Evolutionary conservation across 2,888 invertebrate species (phyloP), one percentile per base, ranked within the genome.

Genomic region (Incurvaria masculella): DNA sequence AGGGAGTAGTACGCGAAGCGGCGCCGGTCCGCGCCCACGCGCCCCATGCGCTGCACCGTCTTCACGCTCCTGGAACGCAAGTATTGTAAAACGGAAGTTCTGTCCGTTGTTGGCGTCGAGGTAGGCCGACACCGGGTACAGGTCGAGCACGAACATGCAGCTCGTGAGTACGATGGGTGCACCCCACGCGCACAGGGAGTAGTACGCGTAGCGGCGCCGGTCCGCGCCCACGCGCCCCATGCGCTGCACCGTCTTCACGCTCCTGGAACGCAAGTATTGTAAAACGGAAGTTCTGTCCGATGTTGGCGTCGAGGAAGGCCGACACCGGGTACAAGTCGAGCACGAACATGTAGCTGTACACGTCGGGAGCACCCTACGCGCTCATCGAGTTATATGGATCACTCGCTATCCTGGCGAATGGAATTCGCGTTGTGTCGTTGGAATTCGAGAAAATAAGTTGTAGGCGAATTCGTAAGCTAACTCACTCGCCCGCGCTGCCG

Each of bases 151-250:
- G 46, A 81, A 76, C 49, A 83, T 82, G 6, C 79, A 61, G 10
- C 70, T 54, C 0, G 86, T 84, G 38, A 89, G 62, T 1, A 80
- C 27, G 2, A 82, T 59, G 0, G 89, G 81, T 10, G 84, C 57
- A 3, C 85, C 83, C 89, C 89, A 91, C 1, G 88, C 88, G 62
- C 88, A 89, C 2, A 84, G 42, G 1, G 85, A 86, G 62, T 89
- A 91, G 60, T 76, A 71, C 2, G 84, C 48, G 60, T 89, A 87
- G 50, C 83, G 79, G 43, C 80, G 82, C 26, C 72, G 59, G 51
- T 82, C 81, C 1, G 76, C 69, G 42, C 64, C 65, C 18, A 69
- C 64, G 54, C 72, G 74, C 52, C 71, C 66, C 56, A 79, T 61
- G 2, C 73, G 68, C 53, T 79, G 74, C 21, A 78, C 69, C 5